A percentile compares a stretch with the other conserved stretches of the same genome.
These are phyloP conservation scores for Chesias legatella DNA, from an alignment of 2,888 invertebrate species.

Conservation along the genomic window DNA sequence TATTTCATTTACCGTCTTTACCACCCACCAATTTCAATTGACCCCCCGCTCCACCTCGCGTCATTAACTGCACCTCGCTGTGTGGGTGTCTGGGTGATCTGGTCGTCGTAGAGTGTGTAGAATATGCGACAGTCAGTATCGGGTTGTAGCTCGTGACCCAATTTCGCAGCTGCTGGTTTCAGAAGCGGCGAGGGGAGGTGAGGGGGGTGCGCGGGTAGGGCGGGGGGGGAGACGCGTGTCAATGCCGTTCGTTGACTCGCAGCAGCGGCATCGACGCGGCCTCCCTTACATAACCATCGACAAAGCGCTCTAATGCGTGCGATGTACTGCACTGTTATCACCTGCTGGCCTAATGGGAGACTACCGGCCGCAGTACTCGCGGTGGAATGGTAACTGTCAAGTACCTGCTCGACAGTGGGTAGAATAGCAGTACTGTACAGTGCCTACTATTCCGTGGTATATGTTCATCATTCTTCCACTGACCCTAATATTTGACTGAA, in stretches of 20 bases:
- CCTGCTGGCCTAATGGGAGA: constrained; percentile 19
- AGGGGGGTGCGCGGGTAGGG: constrained; percentile 40
- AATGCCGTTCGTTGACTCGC: constrained; percentile 80
- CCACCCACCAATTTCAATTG: constrained; percentile 41
- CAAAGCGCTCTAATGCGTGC: constrained; percentile 71
- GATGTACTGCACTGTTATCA: constrained; percentile 49
- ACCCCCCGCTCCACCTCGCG: constrained; percentile 34
- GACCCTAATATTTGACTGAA: too few species aligned
- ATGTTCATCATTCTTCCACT: too few species aligned
- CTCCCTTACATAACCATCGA: constrained; percentile 79
- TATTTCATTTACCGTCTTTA: constrained; percentile 61
- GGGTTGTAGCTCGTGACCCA: constrained; percentile 68
- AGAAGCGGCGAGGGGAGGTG: constrained; percentile 60
- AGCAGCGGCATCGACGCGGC: constrained; percentile 71
- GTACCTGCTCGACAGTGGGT: not conserved
- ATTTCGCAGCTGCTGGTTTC: constrained; percentile 80
- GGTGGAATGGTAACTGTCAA: not conserved
- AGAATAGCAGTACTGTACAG: not conserved
- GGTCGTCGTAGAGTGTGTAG: constrained; percentile 50
- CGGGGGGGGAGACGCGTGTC: constrained; percentile 67
- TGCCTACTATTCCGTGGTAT: too few species aligned
- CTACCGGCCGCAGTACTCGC: constrained; percentile 15
- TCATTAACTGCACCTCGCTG: constrained; percentile 33
- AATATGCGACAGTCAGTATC: constrained; percentile 13
- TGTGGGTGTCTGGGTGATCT: constrained; percentile 47